Conservation (phyloP, 2,888 invertebrate species). For the Cancer borealis region DNA sequence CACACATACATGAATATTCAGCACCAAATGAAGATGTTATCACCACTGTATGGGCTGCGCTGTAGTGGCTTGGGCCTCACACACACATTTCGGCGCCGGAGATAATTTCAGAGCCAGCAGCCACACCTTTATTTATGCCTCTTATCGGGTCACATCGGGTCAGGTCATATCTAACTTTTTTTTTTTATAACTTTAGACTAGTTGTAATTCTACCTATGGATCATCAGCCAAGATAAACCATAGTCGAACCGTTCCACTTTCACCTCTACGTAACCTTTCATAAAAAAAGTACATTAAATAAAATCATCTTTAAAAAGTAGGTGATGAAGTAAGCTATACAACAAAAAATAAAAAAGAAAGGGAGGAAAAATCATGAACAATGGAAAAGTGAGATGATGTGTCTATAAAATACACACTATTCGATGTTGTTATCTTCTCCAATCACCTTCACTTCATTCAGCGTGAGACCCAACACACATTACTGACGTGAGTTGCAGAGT, state of each 20-base stretch:
- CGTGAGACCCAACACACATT: too few relatives aligned
- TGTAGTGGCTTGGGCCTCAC: not conserved
- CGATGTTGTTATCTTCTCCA: too few relatives aligned
- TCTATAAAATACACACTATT: not conserved
- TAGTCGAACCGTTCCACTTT: not conserved
- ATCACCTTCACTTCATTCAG: too few relatives aligned
- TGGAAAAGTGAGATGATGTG: too few relatives aligned
- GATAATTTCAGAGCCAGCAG: not conserved
- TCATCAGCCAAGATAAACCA: not conserved
- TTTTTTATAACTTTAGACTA: not conserved
- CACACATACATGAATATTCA: conserved; percentile 28
- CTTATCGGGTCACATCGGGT: not conserved
- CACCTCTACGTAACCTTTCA: not conserved
- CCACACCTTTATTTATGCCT: not conserved
- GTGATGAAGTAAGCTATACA: too few relatives aligned
- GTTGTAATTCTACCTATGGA: not conserved
- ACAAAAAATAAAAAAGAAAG: not conserved
- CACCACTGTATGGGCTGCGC: not conserved
- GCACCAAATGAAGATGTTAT: not conserved
- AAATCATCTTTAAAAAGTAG: too few relatives aligned
- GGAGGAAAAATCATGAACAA: not conserved
- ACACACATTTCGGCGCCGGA: not conserved
- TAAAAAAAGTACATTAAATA: not conserved
- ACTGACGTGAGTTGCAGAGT: too few relatives aligned
- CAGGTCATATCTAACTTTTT: not conserved